A percentile compares a stretch with the other conserved stretches of the same genome.
Evolutionary conservation across 53 echinoderm and acorn worm species (phyloP).

Genomic region (Temnopleurus reevesii): DNA sequence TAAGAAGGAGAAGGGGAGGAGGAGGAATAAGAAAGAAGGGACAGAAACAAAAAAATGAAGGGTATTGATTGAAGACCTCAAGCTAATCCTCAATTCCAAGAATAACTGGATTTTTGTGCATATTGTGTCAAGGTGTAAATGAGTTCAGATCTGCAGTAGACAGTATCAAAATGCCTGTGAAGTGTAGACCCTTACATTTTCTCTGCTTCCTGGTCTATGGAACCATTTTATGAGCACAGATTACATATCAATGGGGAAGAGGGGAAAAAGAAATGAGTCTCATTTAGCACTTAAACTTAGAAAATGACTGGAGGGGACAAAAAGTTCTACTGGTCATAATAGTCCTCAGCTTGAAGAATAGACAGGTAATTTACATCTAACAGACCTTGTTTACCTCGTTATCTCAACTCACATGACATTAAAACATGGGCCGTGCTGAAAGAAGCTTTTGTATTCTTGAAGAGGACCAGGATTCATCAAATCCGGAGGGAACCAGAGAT

Average conservation of each 20-base stretch:
- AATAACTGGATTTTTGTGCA: not conserved
- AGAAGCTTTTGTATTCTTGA: not conserved
- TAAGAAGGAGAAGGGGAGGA: no score
- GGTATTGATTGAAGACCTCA: no score
- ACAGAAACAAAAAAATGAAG: no score
- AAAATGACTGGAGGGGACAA: not conserved
- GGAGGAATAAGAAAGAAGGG: no score
- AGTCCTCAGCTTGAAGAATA: not conserved
- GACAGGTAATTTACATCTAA: slow-evolving; percentile 27
- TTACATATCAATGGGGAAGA: not conserved
- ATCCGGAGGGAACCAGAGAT: not conserved
- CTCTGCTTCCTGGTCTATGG: not conserved
- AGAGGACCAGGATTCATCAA: not conserved
- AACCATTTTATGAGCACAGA: not conserved
- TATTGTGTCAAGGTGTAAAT: not conserved
- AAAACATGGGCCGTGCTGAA: not conserved
- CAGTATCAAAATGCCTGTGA: not conserved
- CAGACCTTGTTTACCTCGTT: slow-evolving; percentile 36
- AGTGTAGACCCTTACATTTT: not conserved
- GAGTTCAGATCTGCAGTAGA: not conserved
- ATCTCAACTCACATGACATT: not conserved
- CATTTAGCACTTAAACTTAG: not conserved
- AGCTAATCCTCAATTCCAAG: no score
- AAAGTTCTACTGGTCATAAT: not conserved
- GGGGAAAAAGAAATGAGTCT: not conserved